These are phyloP conservation scores for Pseudopipra pipra DNA, from an alignment of 2,113 vertebrate species.

Conservation along the genomic window DNA sequence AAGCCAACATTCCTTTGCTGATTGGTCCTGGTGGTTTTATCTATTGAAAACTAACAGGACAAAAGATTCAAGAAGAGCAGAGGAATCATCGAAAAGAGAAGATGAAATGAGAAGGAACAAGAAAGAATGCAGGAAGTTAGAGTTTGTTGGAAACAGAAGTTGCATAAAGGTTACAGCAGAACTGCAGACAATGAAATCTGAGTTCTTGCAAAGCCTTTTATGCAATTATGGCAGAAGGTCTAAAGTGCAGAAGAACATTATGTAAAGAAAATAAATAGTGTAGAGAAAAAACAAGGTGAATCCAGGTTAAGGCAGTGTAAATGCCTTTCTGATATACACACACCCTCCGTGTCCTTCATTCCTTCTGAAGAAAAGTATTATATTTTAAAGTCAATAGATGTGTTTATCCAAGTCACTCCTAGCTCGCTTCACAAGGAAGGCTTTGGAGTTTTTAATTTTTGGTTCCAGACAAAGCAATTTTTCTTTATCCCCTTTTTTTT, in stretches of 20 bases:
- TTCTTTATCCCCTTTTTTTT: background rate
- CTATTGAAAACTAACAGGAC: background rate
- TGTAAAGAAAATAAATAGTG: background rate
- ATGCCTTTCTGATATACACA: background rate
- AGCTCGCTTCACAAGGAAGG: background rate
- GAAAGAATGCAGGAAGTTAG: background rate
- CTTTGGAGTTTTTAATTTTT: slow-evolving; percentile 8
- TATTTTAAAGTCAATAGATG: slow-evolving; percentile 20
- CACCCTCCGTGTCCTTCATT: background rate
- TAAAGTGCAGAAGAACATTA: background rate
- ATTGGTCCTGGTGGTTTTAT: background rate
- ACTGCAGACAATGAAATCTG: background rate
- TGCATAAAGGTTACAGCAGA: background rate
- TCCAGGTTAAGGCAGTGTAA: slow-evolving; percentile 19
- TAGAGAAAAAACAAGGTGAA: slow-evolving; percentile 1
- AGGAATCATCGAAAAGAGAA: background rate
- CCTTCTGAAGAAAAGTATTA: slow-evolving; percentile 22
- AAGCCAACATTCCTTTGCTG: background rate
- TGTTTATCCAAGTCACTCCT: slow-evolving; percentile 30
- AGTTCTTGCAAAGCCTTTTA: background rate
- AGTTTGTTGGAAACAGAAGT: background rate
- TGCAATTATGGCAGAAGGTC: background rate
- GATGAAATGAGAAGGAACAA: background rate
- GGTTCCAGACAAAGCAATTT: background rate
- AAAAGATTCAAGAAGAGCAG: background rate